phyloP scores from a whole-genome alignment of 2,888 invertebrate genomes.

The Lepas anatifera region DNA sequence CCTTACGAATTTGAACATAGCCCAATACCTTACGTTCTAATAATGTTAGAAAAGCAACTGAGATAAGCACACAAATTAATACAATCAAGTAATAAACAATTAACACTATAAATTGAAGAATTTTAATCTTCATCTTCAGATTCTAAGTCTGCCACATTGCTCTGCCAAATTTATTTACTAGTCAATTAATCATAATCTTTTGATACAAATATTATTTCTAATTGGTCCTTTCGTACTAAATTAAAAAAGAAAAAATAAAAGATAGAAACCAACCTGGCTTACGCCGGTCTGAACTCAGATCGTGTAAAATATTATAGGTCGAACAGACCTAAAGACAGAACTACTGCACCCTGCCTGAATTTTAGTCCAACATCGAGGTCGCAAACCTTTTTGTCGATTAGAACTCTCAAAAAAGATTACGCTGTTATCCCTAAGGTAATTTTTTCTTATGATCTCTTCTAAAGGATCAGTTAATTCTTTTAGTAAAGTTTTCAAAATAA shows the following conservation, averaged over 20 bases:
- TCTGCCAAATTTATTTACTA: conserved; percentile 53
- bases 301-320: conserved; percentile 72
- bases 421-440: conserved; percentile 77
- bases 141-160: conserved; percentile 58
- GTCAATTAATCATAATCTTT: conserved; percentile 65
- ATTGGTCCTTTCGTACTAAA: conserved; percentile 32
- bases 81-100: conserved; percentile 30
- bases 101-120: conserved; percentile 38
- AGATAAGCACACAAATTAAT: conserved; percentile 47
- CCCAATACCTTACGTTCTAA: conserved; percentile 57
- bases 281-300: conserved; percentile 79
- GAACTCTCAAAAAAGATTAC: conserved; percentile 63
- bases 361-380: conserved; percentile 85
- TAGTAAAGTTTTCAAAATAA: conserved; percentile 29
- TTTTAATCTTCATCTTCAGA: conserved; percentile 42
- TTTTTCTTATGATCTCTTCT: conserved; percentile 51
- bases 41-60: conserved; percentile 57
- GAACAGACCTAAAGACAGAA: conserved; percentile 46
- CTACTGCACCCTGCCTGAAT: conserved; percentile 51
- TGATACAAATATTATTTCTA: conserved; percentile 42
- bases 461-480: conserved; percentile 41
- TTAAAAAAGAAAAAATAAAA: conserved; percentile 31
- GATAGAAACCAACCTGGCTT: conserved; percentile 78
- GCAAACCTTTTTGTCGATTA: conserved; percentile 59
- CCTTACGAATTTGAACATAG: conserved; percentile 59